These are phyloP conservation scores for Ptiloglossa arizonensis DNA, from an alignment of 1,140 invertebrate genomes.

Conservation along the genomic window DNA sequence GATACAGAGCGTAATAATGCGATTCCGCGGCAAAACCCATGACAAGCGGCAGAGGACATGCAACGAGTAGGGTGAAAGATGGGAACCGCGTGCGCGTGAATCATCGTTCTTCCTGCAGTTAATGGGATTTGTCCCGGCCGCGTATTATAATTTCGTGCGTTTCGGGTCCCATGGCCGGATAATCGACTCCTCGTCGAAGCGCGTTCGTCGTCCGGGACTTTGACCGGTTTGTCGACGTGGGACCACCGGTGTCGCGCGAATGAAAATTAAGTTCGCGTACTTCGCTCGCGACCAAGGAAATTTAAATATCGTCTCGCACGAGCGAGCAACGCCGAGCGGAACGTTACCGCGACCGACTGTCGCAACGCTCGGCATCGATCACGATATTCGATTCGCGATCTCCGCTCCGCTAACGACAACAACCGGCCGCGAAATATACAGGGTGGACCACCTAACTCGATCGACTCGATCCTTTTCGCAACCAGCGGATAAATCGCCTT, in stretches of 20 bases:
- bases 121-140: slow-evolving; percentile 54
- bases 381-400: slow-evolving; percentile 28
- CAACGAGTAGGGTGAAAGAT: slow-evolving; percentile 40
- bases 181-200: slow-evolving; percentile 36
- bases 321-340: slow-evolving; percentile 34
- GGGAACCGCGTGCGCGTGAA: slow-evolving; percentile 51
- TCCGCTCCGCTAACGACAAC: slow-evolving; percentile 10
- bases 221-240: too few relatives aligned
- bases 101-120: slow-evolving; percentile 61
- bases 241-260: too few relatives aligned
- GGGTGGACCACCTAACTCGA: too few relatives aligned
- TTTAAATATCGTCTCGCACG: slow-evolving; percentile 52
- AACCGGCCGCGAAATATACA: too few relatives aligned
- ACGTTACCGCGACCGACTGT: slow-evolving; percentile 19
- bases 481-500: too few relatives aligned
- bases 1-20: not conserved
- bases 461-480: too few relatives aligned
- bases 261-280: too few relatives aligned
- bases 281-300: slow-evolving; percentile 40
- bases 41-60: slow-evolving; percentile 49
- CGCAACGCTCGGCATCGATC: slow-evolving; percentile 52
- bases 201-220: too few relatives aligned
- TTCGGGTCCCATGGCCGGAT: slow-evolving; percentile 6
- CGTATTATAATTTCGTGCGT: slow-evolving; percentile 32
- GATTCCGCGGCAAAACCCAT: slow-evolving; percentile 52